Evolutionary conservation across 1,140 invertebrate genomes (phyloP).

Genomic region (Drosophila watanabei): DNA sequence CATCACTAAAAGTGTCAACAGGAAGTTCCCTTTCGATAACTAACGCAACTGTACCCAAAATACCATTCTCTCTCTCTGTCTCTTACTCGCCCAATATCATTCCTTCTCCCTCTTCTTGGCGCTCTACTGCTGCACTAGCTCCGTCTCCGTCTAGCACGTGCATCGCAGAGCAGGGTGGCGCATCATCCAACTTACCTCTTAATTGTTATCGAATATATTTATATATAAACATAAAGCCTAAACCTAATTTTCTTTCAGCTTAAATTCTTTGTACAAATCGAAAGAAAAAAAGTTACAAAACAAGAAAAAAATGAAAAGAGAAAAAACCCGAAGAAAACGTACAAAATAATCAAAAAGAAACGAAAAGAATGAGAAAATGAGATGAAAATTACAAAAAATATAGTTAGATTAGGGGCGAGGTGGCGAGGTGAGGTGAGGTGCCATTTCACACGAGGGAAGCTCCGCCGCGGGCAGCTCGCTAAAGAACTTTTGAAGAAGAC

Average conservation of each 20-base stretch:
- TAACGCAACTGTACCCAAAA: conserved; percentile 22
- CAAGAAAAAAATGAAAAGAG: conserved; percentile 48
- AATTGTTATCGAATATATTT: conserved; percentile 47
- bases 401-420: conserved; percentile 38
- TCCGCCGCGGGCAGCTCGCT: conserved; percentile 59
- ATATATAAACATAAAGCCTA: conserved; percentile 23
- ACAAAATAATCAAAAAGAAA: conserved; percentile 51
- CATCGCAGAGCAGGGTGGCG: conserved; percentile 1
- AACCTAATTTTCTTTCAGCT: conserved; percentile 75
- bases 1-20: conserved; percentile 12
- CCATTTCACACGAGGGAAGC: conserved; percentile 50
- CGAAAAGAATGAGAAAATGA: conserved; percentile 42
- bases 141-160: conserved; percentile 29
- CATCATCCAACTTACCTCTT: conserved; percentile 28
- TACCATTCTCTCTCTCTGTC: too few relatives aligned
- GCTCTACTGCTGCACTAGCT: conserved; percentile 13
- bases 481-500: conserved; percentile 70
- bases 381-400: conserved; percentile 35
- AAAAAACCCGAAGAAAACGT: conserved; percentile 32
- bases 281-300: conserved; percentile 64
- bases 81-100: neutral
- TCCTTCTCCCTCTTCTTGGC: conserved; percentile 41
- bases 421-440: conserved; percentile 29
- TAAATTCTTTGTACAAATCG: conserved; percentile 71
- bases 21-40: conserved; percentile 4